Evolutionary conservation across 2,888 invertebrate species (phyloP).

Genomic region (Helicoverpa assulta): DNA sequence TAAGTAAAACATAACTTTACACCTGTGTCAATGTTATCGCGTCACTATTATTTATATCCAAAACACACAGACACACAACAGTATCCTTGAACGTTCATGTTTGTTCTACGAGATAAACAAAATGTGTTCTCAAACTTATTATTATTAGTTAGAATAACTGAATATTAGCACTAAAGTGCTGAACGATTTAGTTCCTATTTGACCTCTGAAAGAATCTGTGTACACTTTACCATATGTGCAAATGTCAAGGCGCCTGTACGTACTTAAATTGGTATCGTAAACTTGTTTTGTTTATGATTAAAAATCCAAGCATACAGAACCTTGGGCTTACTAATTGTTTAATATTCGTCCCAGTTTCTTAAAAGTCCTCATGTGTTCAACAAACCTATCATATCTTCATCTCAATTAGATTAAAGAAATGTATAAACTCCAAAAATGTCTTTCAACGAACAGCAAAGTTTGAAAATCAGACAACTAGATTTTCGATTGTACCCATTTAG

Average conservation of each 20-base stretch:
- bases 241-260: not conserved
- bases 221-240: not conserved
- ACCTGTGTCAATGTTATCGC: slow-evolving; percentile 48
- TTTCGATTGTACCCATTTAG: too few species aligned
- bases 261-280: not conserved
- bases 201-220: not conserved
- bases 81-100: slow-evolving; percentile 33
- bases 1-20: slow-evolving; percentile 4
- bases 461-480: too few species aligned
- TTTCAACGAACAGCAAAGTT: too few species aligned
- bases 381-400: not conserved
- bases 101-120: slow-evolving; percentile 22
- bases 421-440: not conserved
- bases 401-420: not conserved
- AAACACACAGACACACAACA: slow-evolving; percentile 17
- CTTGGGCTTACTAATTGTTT: too few species aligned
- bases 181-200: slow-evolving; percentile 9
- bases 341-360: too few species aligned
- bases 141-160: not conserved
- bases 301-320: not conserved
- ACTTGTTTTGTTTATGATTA: not conserved
- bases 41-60: slow-evolving; percentile 47
- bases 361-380: not conserved
- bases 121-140: slow-evolving; percentile 18
- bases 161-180: slow-evolving; percentile 2